Conservation (phyloP, 1,140 invertebrate genomes). For the Papilio dardanus region DNA sequence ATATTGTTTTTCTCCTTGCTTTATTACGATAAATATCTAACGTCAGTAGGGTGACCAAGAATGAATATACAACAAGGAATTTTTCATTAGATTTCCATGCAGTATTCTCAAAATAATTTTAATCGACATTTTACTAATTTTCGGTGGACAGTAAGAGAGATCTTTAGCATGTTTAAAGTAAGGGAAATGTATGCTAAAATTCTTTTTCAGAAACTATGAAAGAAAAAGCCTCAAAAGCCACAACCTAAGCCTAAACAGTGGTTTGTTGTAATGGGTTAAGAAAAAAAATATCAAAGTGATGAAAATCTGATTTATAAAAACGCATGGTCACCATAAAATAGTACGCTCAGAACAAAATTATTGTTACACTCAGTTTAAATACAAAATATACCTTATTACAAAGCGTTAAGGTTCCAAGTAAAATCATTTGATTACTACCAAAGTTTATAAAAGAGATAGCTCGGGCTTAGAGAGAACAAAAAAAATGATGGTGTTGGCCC, state of each 20-base stretch:
- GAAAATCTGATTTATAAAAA: background rate
- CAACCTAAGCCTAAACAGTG: too few species aligned
- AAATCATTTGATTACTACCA: constrained; percentile 30
- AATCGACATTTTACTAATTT: too few species aligned
- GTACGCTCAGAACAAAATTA: constrained; percentile 33
- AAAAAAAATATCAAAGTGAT: too few species aligned
- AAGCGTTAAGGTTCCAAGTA: constrained; percentile 39
- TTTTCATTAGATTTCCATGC: background rate
- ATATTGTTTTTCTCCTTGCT: constrained; percentile 33
- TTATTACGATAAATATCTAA: constrained; percentile 38
- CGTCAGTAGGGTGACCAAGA: constrained; percentile 27
- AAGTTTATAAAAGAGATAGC: constrained; percentile 37
- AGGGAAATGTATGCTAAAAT: too few species aligned
- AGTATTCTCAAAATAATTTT: too few species aligned
- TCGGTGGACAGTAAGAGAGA: too few species aligned
- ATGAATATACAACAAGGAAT: background rate
- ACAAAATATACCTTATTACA: constrained; percentile 33
- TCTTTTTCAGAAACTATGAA: too few species aligned
- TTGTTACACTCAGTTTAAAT: constrained; percentile 33
- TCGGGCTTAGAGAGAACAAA: constrained; percentile 55
- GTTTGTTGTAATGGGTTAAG: too few species aligned
- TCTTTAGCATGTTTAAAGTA: too few species aligned
- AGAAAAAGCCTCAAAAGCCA: too few species aligned
- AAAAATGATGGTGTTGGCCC: constrained; percentile 60
- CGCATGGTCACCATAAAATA: constrained; percentile 6